Evolutionary conservation across 2,797 vertebrate species (phyloP).

Genomic region (Cryptoblepharus egeriae): DNA sequence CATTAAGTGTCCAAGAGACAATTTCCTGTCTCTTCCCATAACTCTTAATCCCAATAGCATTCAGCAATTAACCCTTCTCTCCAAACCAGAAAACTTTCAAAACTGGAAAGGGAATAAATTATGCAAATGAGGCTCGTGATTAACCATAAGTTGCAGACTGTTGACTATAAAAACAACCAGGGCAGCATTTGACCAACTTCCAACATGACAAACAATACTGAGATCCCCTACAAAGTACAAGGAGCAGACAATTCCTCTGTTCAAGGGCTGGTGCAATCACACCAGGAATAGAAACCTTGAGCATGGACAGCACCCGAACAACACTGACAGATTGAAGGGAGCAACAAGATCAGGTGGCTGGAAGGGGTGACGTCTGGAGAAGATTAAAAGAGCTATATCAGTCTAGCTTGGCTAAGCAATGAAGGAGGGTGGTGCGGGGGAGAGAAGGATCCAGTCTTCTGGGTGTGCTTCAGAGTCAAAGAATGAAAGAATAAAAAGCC

Average conservation of each 20-base stretch:
- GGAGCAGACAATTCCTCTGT: not conserved
- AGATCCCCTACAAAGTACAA: not conserved
- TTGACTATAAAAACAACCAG: too few relatives aligned
- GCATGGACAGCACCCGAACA: not conserved
- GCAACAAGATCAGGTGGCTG: constrained; percentile 28
- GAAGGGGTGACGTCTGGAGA: constrained; percentile 23
- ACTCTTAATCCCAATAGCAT: not conserved
- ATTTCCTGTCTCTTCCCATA: too few relatives aligned
- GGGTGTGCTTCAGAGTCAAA: not conserved
- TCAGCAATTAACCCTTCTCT: not conserved
- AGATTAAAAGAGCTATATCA: constrained; percentile 36
- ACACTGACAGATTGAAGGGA: not conserved
- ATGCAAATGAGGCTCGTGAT: not conserved
- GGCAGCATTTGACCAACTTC: not conserved
- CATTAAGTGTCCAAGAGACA: not conserved
- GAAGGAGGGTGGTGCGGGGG: not conserved
- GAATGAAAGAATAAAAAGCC: not conserved
- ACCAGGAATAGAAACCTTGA: constrained; percentile 16
- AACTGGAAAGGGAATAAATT: not conserved
- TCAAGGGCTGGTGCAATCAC: not conserved
- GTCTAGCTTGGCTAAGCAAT: constrained; percentile 2
- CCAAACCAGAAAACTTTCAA: not conserved
- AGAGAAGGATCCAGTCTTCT: too few relatives aligned
- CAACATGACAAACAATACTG: not conserved
- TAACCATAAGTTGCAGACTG: not conserved